Conservation (phyloP, 2,113 vertebrate genomes). For the Ramphastos sulfuratus region DNA sequence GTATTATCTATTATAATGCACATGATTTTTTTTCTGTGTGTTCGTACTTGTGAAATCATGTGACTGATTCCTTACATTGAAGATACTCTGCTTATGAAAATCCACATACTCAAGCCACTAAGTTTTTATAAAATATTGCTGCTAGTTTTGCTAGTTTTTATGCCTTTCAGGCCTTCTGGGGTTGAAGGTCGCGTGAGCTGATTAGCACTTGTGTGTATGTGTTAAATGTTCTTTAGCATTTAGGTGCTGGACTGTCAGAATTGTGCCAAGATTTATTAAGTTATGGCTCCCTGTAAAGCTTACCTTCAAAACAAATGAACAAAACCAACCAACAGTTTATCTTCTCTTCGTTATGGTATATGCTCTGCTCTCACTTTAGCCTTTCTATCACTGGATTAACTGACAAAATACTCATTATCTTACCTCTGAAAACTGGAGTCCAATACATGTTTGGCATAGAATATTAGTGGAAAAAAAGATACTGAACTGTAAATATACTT, state of each 20-base stretch:
- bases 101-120: not conserved
- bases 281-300: not conserved
- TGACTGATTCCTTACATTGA: not conserved
- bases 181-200: not conserved
- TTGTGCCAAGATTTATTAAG: not conserved
- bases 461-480: not conserved
- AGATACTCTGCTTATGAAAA: not conserved
- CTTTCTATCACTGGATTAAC: not conserved
- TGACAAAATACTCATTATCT: not conserved
- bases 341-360: not conserved
- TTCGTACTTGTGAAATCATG: not conserved
- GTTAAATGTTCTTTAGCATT: not conserved
- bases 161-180: not conserved
- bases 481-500: not conserved
- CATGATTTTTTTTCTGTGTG: not conserved
- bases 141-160: not conserved
- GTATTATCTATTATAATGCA: not conserved
- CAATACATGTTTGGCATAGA: not conserved
- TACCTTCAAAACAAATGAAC: not conserved
- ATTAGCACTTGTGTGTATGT: not conserved
- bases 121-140: not conserved
- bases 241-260: not conserved
- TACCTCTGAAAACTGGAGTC: not conserved
- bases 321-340: not conserved
- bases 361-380: not conserved